A percentile compares a stretch with the other conserved stretches of the same genome.
Conservation (phyloP, 64 coral and sea anemone genomes). For the Trachythela sp. region DNA sequence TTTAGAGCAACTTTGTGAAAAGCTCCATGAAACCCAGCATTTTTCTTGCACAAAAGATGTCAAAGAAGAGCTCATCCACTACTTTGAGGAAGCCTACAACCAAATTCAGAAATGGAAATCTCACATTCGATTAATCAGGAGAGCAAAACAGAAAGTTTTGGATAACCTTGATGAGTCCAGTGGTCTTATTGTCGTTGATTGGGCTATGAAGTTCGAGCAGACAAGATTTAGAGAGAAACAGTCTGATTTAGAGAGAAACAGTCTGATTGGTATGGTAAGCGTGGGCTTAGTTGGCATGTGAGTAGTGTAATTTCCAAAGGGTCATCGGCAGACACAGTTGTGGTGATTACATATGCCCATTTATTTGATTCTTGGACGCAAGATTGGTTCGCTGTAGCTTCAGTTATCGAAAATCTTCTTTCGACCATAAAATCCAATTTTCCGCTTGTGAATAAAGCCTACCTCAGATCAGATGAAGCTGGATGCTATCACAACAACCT, state of each 20-base stretch:
- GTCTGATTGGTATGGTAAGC: slow-evolving; percentile 42
- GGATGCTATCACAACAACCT: slow-evolving; percentile 38
- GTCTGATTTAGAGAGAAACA: too few relatives aligned
- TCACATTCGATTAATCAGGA: slow-evolving; percentile 36
- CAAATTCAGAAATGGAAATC: slow-evolving; percentile 17
- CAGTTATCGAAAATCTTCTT: slow-evolving; percentile 19
- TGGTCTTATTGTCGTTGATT: slow-evolving; percentile 21
- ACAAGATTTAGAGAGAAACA: slow-evolving; percentile 20
- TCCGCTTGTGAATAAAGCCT: neutral
- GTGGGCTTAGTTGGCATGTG: slow-evolving; percentile 33
- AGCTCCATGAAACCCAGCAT: neutral
- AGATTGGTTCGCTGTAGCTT: slow-evolving; percentile 36
- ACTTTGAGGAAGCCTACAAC: neutral
- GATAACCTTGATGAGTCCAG: neutral
- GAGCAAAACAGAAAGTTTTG: slow-evolving; percentile 30
- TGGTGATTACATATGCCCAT: slow-evolving; percentile 20
- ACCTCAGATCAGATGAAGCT: slow-evolving; percentile 27
- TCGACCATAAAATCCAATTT: slow-evolving; percentile 1
- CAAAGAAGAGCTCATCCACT: slow-evolving; percentile 29
- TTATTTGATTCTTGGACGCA: slow-evolving; percentile 24
- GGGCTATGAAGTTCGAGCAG: slow-evolving; percentile 41
- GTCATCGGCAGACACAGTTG: neutral
- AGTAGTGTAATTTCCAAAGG: neutral
- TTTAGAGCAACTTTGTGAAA: neutral
- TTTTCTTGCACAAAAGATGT: slow-evolving; percentile 14